Percentiles rank a stretch among this genome's conserved stretches.
These are phyloP conservation scores for Chaetura pelagica DNA, from an alignment of 2,113 vertebrate genomes.

Conservation along the genomic window DNA sequence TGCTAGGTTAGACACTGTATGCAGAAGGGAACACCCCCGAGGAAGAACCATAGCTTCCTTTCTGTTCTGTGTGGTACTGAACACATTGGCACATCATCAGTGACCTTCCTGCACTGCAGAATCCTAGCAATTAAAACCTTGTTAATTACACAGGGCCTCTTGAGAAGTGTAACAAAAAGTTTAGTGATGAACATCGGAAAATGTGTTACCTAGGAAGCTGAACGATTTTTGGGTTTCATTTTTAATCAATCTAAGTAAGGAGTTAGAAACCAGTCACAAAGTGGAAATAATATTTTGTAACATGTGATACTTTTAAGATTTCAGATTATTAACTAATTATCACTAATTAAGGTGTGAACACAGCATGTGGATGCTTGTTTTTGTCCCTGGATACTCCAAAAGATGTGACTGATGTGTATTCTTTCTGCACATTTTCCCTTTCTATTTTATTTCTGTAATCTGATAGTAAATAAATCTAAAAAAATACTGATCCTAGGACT, in stretches of 20 bases:
- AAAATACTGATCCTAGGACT: neutral
- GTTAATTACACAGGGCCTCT: neutral
- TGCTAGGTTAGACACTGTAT: neutral
- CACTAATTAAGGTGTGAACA: neutral
- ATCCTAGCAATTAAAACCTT: neutral
- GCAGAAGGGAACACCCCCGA: neutral
- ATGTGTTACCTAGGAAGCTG: constrained; percentile 3
- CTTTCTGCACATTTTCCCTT: neutral
- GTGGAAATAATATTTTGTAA: neutral
- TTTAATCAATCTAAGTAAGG: neutral
- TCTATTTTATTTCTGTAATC: neutral
- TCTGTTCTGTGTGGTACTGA: accelerated
- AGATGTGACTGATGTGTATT: neutral
- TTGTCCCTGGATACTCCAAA: neutral
- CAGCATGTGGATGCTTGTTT: neutral
- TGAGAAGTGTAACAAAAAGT: neutral
- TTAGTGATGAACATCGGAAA: neutral
- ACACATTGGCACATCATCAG: neutral
- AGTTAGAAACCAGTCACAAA: neutral
- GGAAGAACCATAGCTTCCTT: neutral
- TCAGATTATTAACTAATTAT: neutral
- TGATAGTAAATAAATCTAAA: neutral
- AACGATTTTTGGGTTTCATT: neutral
- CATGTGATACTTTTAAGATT: neutral
- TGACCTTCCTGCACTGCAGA: neutral